Evolutionary conservation across 2,888 invertebrate genomes (phyloP).

Genomic region (Drosophila anceps): DNA sequence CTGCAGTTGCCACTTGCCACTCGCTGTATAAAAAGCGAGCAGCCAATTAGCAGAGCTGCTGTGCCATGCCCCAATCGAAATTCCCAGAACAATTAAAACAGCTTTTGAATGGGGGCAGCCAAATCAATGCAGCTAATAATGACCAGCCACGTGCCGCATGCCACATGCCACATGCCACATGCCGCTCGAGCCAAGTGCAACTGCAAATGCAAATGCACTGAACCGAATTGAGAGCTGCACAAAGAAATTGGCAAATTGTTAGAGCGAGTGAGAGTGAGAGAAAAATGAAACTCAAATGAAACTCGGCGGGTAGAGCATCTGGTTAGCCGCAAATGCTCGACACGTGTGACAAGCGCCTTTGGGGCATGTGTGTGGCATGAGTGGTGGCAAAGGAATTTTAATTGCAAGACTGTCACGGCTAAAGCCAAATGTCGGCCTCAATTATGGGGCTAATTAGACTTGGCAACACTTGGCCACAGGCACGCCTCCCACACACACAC

Average conservation of each 20-base stretch:
- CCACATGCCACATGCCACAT: conserved; percentile 1
- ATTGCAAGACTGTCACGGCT: conserved; percentile 48
- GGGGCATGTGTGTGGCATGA: conserved; percentile 14
- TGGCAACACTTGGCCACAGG: conserved; percentile 37
- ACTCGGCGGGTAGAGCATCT: conserved; percentile 4
- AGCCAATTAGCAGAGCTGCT: conserved; percentile 31
- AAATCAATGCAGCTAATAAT: conserved; percentile 38
- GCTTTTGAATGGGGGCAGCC: conserved; percentile 15
- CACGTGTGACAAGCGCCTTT: conserved; percentile 16
- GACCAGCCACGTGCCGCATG: conserved; percentile 16
- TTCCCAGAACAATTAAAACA: conserved; percentile 18
- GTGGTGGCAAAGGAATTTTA: conserved; percentile 57
- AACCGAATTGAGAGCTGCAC: conserved; percentile 2
- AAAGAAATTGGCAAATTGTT: conserved; percentile 1
- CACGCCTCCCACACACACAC: conserved; percentile 14
- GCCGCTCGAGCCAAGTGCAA: conserved; percentile 14
- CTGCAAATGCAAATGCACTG: neutral
- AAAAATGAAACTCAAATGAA: neutral
- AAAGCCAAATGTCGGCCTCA: conserved; percentile 35
- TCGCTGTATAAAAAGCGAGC: conserved; percentile 6
- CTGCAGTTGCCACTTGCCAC: neutral
- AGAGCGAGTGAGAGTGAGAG: neutral
- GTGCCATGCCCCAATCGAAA: neutral
- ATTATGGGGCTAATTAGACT: conserved; percentile 64
- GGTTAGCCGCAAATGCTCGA: conserved; percentile 1